phyloP scores from a whole-genome alignment of 2,113 vertebrate species.

The Chaenocephalus aceratus region DNA sequence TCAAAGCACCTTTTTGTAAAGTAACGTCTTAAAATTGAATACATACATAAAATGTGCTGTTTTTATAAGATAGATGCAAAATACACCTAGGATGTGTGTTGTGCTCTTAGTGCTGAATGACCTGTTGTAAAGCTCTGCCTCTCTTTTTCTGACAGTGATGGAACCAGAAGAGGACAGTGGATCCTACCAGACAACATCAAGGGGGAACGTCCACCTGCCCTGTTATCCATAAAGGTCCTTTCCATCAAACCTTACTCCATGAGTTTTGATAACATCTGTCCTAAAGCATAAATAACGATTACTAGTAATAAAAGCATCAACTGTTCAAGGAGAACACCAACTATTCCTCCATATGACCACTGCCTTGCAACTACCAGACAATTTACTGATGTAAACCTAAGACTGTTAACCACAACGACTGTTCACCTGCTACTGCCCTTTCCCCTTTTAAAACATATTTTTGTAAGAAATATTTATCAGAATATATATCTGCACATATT shows the following conservation, averaged over 20 bases:
- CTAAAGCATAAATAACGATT: slow-evolving; percentile 35
- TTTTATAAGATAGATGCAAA: not conserved
- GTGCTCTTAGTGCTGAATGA: not conserved
- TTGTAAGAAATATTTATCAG: slow-evolving; percentile 65
- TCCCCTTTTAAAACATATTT: slow-evolving; percentile 68
- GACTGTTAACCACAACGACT: slow-evolving; percentile 83
- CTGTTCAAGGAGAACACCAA: slow-evolving; percentile 34
- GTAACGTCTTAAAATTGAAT: no score
- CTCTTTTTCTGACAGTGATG: slow-evolving; percentile 74
- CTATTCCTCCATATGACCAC: slow-evolving; percentile 17
- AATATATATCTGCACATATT: slow-evolving; percentile 50
- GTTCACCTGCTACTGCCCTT: slow-evolving; percentile 70
- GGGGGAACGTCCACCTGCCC: slow-evolving; percentile 55
- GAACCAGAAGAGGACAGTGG: slow-evolving; percentile 49
- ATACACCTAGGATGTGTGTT: not conserved
- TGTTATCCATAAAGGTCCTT: slow-evolving; percentile 62
- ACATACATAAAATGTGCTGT: not conserved
- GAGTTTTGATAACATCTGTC: slow-evolving; percentile 37
- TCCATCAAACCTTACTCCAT: slow-evolving; percentile 61
- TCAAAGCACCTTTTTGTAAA: not conserved
- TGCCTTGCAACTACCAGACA: slow-evolving; percentile 38
- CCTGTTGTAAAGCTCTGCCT: slow-evolving; percentile 32
- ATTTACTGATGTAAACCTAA: slow-evolving; percentile 59
- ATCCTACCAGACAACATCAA: slow-evolving; percentile 80
- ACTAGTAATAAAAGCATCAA: not conserved